A percentile compares a stretch with the other conserved stretches of the same genome.
These are phyloP conservation scores for Mesodorylaimus sp. DNA, from an alignment of 2,888 invertebrate genomes.

Conservation along the genomic window DNA sequence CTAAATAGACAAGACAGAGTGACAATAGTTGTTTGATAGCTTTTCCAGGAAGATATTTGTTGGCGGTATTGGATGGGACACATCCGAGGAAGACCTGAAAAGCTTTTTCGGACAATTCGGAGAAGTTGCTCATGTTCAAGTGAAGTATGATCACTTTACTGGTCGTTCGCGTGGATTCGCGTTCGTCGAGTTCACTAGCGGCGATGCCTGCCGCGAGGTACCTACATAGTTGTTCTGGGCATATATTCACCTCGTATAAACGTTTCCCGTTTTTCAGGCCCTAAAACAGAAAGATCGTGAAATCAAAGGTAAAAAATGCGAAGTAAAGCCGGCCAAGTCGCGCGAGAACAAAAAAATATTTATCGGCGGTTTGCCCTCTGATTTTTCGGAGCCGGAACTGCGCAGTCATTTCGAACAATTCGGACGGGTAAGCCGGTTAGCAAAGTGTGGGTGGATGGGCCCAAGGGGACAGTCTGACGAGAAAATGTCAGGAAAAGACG, in stretches of 20 bases:
- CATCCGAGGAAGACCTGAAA: constrained; percentile 25
- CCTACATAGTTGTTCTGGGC: not conserved
- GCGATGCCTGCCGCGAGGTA: constrained; percentile 19
- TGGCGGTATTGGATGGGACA: constrained; percentile 28
- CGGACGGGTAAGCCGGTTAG: constrained; percentile 18
- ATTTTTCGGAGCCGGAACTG: constrained; percentile 26
- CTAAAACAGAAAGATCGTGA: constrained; percentile 5
- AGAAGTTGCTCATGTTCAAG: constrained; percentile 23
- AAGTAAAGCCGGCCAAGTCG: constrained; percentile 29
- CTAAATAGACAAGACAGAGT: too few species aligned
- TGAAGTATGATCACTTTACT: constrained; percentile 28
- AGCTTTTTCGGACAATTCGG: constrained; percentile 25
- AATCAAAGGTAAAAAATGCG: constrained; percentile 16
- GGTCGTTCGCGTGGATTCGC: constrained; percentile 29
- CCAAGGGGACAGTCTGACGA: too few species aligned
- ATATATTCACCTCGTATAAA: not conserved
- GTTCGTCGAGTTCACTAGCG: constrained; percentile 27
- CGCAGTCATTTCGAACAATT: constrained; percentile 25
- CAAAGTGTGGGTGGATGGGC: too few species aligned
- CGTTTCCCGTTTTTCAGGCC: not conserved
- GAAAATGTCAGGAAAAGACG: too few species aligned
- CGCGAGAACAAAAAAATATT: constrained; percentile 32
- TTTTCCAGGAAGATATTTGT: constrained; percentile 29
- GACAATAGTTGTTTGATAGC: too few species aligned
- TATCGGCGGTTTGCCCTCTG: constrained; percentile 29